phyloP scores from a whole-genome alignment of 2,113 vertebrate genomes.

The Sterrhoptilus dennistouni region DNA sequence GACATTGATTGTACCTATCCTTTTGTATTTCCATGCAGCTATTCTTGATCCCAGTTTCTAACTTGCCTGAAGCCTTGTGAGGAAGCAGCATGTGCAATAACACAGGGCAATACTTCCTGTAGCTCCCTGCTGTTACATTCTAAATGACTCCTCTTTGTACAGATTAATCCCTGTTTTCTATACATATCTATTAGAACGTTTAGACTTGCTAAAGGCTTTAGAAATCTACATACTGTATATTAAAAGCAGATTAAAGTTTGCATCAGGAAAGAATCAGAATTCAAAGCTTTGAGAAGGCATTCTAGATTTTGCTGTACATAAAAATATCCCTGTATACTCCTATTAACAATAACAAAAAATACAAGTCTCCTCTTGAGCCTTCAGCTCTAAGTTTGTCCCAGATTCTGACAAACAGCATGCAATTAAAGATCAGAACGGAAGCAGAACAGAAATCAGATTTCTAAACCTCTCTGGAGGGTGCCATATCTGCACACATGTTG shows the following conservation, averaged over 20 bases:
- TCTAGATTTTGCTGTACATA: not conserved
- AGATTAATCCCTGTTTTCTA: not conserved
- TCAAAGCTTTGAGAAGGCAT: not conserved
- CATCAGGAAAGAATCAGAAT: not conserved
- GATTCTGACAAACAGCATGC: not conserved
- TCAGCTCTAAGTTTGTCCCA: not conserved
- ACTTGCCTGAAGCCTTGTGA: not conserved
- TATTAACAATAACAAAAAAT: not conserved
- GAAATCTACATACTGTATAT: not conserved
- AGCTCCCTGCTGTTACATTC: not conserved
- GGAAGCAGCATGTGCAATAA: not conserved
- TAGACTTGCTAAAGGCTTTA: not conserved
- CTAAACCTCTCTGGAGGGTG: not conserved
- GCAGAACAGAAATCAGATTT: not conserved
- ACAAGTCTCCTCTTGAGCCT: not conserved
- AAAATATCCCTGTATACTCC: not conserved
- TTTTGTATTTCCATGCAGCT: not conserved
- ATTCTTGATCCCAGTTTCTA: not conserved
- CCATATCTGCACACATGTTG: not conserved
- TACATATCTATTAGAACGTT: not conserved
- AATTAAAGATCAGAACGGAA: not conserved
- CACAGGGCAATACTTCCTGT: not conserved
- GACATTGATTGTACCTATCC: conserved; percentile 6
- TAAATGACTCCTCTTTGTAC: not conserved
- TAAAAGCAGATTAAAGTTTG: not conserved